These are phyloP conservation scores for Misgurnus mizolepis DNA, from an alignment of 2,113 vertebrate species.

Conservation along the genomic window DNA sequence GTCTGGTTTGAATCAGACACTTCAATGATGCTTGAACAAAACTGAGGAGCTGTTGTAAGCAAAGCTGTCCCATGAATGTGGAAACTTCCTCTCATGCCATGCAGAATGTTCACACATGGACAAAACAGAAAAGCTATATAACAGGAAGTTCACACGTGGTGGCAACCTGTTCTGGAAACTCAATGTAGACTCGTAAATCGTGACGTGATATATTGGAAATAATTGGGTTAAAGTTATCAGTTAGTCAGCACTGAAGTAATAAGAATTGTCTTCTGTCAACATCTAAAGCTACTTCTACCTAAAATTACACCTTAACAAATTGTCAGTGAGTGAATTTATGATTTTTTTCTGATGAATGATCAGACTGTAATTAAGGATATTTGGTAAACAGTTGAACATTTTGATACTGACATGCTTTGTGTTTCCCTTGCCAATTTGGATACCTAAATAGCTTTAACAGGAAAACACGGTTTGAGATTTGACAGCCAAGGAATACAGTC, in stretches of 20 bases:
- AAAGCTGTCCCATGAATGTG: constrained; percentile 38
- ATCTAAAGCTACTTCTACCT: background rate
- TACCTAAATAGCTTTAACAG: constrained; percentile 65
- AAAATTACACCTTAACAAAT: background rate
- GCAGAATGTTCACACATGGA: constrained; percentile 53
- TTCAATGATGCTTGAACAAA: background rate
- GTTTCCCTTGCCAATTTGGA: constrained; percentile 47
- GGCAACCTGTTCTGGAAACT: constrained; percentile 48
- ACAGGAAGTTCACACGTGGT: constrained; percentile 23
- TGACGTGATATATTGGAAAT: constrained; percentile 1
- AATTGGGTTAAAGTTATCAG: constrained; percentile 13
- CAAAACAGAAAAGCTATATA: constrained; percentile 34
- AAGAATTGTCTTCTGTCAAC: too few relatives aligned
- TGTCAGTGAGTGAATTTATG: background rate
- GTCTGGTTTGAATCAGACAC: too few relatives aligned
- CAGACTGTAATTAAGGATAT: background rate
- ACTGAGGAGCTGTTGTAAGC: background rate
- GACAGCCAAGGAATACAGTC: constrained; percentile 51
- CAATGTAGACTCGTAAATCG: constrained; percentile 2
- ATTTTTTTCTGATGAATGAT: background rate
- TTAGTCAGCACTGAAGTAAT: background rate
- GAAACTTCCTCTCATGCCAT: constrained; percentile 32
- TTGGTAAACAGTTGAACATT: background rate
- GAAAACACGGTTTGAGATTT: constrained; percentile 57
- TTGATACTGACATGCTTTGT: background rate